Evolutionary conservation across 2,888 invertebrate genomes (phyloP).

Genomic region (Drosophila peninsularis): DNA sequence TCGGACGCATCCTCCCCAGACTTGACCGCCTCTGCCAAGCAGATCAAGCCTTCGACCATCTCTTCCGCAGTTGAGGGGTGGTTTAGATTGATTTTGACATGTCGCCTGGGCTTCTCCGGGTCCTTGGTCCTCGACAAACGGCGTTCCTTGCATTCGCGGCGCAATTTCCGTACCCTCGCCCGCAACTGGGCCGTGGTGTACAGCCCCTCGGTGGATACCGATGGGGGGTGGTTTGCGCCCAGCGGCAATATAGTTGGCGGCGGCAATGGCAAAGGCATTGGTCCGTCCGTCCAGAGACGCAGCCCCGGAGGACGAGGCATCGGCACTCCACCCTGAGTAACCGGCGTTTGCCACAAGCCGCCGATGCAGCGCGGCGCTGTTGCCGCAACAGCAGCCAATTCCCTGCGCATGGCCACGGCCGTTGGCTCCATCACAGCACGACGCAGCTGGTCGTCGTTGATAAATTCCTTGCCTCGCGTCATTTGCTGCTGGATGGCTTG

Average conservation of each 20-base stretch:
- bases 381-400: slow-evolving; percentile 46
- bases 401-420: slow-evolving; percentile 16
- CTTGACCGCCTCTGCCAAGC: neutral
- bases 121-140: slow-evolving; percentile 2
- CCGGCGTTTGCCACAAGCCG: slow-evolving; percentile 42
- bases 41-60: too few relatives aligned
- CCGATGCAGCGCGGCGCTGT: slow-evolving; percentile 29
- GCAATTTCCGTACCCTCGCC: slow-evolving; percentile 12
- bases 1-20: neutral
- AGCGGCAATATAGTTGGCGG: neutral
- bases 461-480: neutral
- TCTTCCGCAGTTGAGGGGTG: neutral
- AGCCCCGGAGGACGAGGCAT: neutral
- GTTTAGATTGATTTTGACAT: neutral
- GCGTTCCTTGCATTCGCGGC: slow-evolving; percentile 24
- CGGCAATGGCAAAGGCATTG: neutral
- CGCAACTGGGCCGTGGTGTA: neutral
- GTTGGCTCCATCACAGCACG: neutral
- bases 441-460: neutral
- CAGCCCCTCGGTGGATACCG: neutral
- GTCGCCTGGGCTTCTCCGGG: neutral
- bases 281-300: slow-evolving; percentile 15
- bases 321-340: neutral
- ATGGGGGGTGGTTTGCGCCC: neutral
- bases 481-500: neutral